Evolutionary conservation across 92 coral and sea anemone genomes (phyloP), one percentile per base, ranked within the genome.

Genomic region (Paragorgia papillata): DNA sequence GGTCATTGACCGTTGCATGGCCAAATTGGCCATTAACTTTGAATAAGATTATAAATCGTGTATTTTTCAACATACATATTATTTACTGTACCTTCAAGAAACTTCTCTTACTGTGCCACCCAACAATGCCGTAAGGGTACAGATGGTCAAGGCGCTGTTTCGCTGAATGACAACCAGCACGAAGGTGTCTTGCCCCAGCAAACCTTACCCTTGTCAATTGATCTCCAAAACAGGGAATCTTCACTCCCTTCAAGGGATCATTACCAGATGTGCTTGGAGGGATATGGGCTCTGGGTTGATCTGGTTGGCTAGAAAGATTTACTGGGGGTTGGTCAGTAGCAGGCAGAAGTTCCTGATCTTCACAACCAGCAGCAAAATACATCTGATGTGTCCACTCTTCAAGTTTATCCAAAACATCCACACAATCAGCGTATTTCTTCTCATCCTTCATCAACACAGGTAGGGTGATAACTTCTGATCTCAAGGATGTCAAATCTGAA

Each of bases 111-210:
- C 9, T 51, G 26, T 51, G 58, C 58, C 58, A 51, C 3, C 58
- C 58, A 51, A 51, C 58, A 51, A 51, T 51, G 26, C 58, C 9
- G 58, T 51, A 51, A 19, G 66, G 66, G 28, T 51, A 51, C 58
- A 17, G 26, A 22, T 67, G 75, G 26, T 67, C 75, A 24, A 67
- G 48, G 15, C 74, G 34, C 35, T 66, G 74, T 48, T 66, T 66
- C 8, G 74, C 74, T 40, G 54, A 39, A 66, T 66, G 66, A 30
- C 66, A 60, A 25, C 66, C 66, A 25, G 74, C 74, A 7, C 55
- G 7, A n/a, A 66, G 55, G 33, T 66, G 50, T 39, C 33, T 66
- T 20, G 74, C n/a, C 54, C 74, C 74, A 66, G 74, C 74, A 66
- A 39, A 66, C 15, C 74, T 20, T 13, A 66, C 74, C 26, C 74